Percentiles rank a stretch among this genome's conserved stretches.
These are phyloP conservation scores for Platycercus adscitus DNA, from an alignment of 2,113 vertebrate species.

Conservation along the genomic window DNA sequence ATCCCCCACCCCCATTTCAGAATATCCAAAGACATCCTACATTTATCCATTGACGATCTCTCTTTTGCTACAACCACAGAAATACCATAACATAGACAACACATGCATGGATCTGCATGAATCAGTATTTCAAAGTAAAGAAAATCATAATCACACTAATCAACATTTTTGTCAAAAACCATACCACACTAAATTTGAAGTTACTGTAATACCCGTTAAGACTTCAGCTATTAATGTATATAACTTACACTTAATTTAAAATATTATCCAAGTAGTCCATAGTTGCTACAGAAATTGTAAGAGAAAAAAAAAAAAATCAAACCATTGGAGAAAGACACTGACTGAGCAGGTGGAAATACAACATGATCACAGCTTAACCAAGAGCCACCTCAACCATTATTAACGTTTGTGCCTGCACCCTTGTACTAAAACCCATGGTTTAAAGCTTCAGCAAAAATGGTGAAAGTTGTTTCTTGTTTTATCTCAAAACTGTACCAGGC, in stretches of 20 bases:
- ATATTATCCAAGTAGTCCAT: background rate
- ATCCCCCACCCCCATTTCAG: background rate
- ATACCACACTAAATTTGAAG: background rate
- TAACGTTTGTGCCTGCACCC: accelerated
- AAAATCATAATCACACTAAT: background rate
- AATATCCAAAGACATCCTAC: background rate
- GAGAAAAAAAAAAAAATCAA: background rate
- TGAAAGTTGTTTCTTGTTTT: background rate
- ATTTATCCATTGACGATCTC: background rate
- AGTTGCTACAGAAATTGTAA: background rate
- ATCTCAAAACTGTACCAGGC: background rate
- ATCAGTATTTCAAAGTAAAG: background rate
- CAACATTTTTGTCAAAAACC: background rate
- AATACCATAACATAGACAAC: background rate
- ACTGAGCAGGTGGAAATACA: background rate
- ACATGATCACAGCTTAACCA: background rate
- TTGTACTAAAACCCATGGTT: background rate
- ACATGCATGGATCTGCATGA: background rate
- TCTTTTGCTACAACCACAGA: background rate
- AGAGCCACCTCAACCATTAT: background rate
- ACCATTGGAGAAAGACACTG: background rate
- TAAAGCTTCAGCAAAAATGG: background rate
- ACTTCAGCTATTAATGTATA: background rate
- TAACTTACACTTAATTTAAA: background rate
- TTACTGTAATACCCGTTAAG: background rate